Conservation (phyloP, 2,888 invertebrate genomes). For the Acheta domesticus region DNA sequence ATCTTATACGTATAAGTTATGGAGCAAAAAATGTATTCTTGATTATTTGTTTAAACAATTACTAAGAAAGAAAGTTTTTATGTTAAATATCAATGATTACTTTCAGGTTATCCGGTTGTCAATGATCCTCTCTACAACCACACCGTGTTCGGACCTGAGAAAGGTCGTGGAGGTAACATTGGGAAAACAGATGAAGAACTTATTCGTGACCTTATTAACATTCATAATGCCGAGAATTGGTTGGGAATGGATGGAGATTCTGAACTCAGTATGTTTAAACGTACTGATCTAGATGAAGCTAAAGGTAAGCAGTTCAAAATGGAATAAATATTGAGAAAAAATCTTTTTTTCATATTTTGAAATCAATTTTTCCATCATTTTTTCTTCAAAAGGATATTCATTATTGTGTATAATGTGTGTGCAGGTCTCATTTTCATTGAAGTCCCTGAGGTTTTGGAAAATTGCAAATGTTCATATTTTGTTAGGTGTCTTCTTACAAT, state of each 20-base stretch:
- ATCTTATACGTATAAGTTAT: too few species aligned
- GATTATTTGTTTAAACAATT: too few species aligned
- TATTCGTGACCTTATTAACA: conserved; percentile 81
- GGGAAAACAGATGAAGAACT: conserved; percentile 87
- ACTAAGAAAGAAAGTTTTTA: too few species aligned
- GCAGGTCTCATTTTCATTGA: too few species aligned
- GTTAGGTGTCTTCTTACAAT: too few species aligned
- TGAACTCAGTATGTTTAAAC: conserved; percentile 76
- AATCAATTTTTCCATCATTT: too few species aligned
- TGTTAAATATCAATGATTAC: background rate
- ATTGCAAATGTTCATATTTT: too few species aligned
- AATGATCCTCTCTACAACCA: conserved; percentile 98
- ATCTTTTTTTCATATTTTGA: too few species aligned
- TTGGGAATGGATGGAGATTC: conserved; percentile 86
- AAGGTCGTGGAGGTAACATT: conserved; percentile 84
- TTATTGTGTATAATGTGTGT: too few species aligned
- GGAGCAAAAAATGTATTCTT: too few species aligned
- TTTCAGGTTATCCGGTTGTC: conserved; percentile 87
- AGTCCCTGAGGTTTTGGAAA: too few species aligned
- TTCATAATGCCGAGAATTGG: conserved; percentile 94
- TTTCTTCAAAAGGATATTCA: too few species aligned
- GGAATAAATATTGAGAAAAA: background rate
- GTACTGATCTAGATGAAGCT: conserved; percentile 63
- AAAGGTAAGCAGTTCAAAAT: conserved; percentile 22
- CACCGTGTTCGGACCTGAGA: conserved; percentile 88